A percentile compares a stretch with the other conserved stretches of the same genome.
Conservation (phyloP, 2,888 invertebrate genomes). For the Latrodectus elegans region DNA sequence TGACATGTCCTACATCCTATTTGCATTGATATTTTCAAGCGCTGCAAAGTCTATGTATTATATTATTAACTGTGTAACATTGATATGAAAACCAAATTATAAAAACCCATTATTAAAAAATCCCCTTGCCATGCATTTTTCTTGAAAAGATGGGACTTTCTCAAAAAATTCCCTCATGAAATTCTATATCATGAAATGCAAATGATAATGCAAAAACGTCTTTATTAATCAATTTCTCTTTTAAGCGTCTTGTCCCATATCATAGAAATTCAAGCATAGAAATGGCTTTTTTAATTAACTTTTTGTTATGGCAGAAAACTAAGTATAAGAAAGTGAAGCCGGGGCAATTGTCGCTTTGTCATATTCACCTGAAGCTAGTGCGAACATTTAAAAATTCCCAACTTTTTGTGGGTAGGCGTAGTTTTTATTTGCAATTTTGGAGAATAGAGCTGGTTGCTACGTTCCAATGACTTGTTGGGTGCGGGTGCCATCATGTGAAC, state of each 20-base stretch:
- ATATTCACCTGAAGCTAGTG: conserved; percentile 30
- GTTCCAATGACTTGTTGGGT: conserved; percentile 26
- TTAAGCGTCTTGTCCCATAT: neutral
- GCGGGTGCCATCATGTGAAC: conserved; percentile 65
- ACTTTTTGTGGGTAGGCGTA: conserved; percentile 22
- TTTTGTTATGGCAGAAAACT: neutral
- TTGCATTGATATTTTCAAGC: no score
- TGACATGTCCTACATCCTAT: no score
- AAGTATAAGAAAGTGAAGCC: neutral
- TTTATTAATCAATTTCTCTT: conserved; percentile 44
- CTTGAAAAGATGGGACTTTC: no score
- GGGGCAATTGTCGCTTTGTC: conserved; percentile 41
- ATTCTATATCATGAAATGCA: conserved; percentile 37
- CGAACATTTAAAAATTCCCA: conserved; percentile 21
- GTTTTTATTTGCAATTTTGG: conserved; percentile 14
- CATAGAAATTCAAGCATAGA: neutral
- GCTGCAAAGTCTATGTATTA: no score
- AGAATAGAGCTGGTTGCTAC: conserved; percentile 36
- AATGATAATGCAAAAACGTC: conserved; percentile 43
- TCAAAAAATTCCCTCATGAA: no score
- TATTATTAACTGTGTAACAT: no score
- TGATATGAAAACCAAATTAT: no score
- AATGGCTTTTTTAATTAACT: neutral
- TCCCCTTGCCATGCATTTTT: no score
- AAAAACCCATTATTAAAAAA: no score